Base-by-base conservation (phyloP, 2,113 vertebrate genomes). In the Meriones unguiculatus region DNA sequence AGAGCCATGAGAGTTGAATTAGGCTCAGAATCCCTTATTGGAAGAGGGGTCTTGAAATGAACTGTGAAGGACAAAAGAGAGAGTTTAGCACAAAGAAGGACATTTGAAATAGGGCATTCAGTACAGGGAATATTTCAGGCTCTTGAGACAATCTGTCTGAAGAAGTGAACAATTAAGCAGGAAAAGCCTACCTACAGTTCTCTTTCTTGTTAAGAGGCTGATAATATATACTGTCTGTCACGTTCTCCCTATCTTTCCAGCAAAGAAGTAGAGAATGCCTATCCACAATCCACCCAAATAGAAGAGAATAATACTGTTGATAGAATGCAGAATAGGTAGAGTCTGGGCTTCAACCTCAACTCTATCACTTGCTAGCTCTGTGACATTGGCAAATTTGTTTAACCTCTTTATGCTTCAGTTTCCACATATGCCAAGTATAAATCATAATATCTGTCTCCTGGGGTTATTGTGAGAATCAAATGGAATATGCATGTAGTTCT, bases 311-410 rank as follows among this genome's bases (percentile, higher is more conserved):
- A 46, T 20, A 57, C 13, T 57, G 38, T 78, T 91, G 69, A 87
- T 11, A 72, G 52, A 96, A 30, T 59, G 59, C 59, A 78, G 38
- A 59, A 13, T 72, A 54, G n/a, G 18, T 9, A 76, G 52, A 91
- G 6, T 59, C 82, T 94, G n/a, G 32, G 11, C 50, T 93, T 97
- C 67, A 91, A 1, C 82, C 30, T 41, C n/a, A 67, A 28, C 25
- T 85, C 46, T 95, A 12, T 77, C 54, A 59, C 72, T 89, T 86
- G 35, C 20, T 93, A 95, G 67, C 17, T 93, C 50, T 96, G 25
- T 97, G 94, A 91, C 72, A 73, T 94, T 96, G 77, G 62, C 11
- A 80, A 94, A 82, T 94, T 89, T 69, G 64, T 64, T 93, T 96
- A 89, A 76, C n/a, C 25, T 80, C n/a, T 12, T 97, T 87, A 91